Evolutionary conservation across 92 coral and sea anemone species (phyloP), one percentile per base, ranked within the genome.

Genomic region (Palythoa caribaeorum): DNA sequence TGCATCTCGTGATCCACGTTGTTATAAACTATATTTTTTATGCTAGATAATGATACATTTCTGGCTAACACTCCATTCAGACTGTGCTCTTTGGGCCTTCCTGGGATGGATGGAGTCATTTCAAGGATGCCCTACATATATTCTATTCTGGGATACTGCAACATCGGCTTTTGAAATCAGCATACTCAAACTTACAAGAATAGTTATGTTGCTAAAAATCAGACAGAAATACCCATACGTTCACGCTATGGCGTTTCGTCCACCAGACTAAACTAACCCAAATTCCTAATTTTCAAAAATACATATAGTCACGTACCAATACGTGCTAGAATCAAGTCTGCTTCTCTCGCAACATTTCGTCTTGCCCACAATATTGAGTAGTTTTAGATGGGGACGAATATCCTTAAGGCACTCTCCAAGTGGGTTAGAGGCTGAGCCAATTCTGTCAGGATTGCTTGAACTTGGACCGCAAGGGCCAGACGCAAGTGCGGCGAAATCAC

Each of bases 381-480:
- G 59, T 74, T 74, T 74, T n/a, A 74, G 38, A 74, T 74, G 78
- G 28, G 78, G 44, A 36, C 38, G 35, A 50, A 74, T 74, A 40
- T 74, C 78, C 44, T 74, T 44, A 3, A 20, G 7, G 78, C 78
- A 74, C 17, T 40, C 78, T 6, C 6, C 78, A 1, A 74, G 78
- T 74, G 28, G 78, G 78, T 40, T 19, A 5, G 78, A 74, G 8
- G 28, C 28, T 28, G 28, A 28, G 28, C 13, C 52, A 14, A 40
- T 14, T 50, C 38, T 15, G 78, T 50, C 78, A 6, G 78, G 57
- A 74, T 74, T 74, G 78, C 78, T 74, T 74, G 76, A 8, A 50
- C 76, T 71, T 71, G 76, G 76, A 16, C 76, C 76, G 13, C 16
- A 71, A 71, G 76, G 76, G 9, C 76, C 39, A 36, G 10, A 36